phyloP scores from a whole-genome alignment of 2,797 vertebrate species.

The Acanthurus leucopareius region DNA sequence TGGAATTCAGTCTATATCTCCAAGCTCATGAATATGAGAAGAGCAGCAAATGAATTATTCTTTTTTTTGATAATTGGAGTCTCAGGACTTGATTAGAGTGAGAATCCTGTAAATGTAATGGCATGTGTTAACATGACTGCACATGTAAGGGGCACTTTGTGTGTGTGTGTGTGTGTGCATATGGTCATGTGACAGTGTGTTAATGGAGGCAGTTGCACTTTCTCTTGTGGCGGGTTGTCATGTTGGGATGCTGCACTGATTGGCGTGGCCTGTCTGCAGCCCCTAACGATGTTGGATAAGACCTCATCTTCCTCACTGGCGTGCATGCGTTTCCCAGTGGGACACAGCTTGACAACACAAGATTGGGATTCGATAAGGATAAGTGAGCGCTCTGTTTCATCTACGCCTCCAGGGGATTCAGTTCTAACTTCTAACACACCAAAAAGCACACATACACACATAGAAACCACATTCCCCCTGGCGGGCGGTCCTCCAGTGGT shows the following conservation, averaged over 20 bases:
- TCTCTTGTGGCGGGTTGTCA: constrained; percentile 41
- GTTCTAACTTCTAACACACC: constrained; percentile 61
- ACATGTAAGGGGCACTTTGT: background rate
- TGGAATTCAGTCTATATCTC: constrained; percentile 59
- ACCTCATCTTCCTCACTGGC: constrained; percentile 54
- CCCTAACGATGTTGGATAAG: constrained; percentile 59
- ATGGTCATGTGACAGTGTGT: background rate
- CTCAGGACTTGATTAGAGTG: constrained; percentile 61
- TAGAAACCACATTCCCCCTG: constrained; percentile 47
- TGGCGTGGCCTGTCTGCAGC: constrained; percentile 53
- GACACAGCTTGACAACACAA: constrained; percentile 63
- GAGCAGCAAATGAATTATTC: constrained; percentile 77
- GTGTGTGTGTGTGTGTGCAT: background rate
- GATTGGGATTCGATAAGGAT: constrained; percentile 81
- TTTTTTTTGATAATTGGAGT: constrained; percentile 76
- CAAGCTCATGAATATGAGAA: constrained; percentile 75
- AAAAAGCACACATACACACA: constrained; percentile 55
- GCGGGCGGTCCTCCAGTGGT: constrained; percentile 73
- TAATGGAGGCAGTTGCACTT: constrained; percentile 53
- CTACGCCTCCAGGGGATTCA: constrained; percentile 74
- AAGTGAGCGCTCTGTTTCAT: constrained; percentile 80
- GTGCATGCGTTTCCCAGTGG: constrained; percentile 43
- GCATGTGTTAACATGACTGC: constrained; percentile 36
- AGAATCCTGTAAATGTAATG: constrained; percentile 23
- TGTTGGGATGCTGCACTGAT: constrained; percentile 35